Percentiles rank a stretch among this genome's conserved stretches.
Conservation (phyloP, 35 echinoderm and acorn worm species). For the Nesometra sesokonis region DNA sequence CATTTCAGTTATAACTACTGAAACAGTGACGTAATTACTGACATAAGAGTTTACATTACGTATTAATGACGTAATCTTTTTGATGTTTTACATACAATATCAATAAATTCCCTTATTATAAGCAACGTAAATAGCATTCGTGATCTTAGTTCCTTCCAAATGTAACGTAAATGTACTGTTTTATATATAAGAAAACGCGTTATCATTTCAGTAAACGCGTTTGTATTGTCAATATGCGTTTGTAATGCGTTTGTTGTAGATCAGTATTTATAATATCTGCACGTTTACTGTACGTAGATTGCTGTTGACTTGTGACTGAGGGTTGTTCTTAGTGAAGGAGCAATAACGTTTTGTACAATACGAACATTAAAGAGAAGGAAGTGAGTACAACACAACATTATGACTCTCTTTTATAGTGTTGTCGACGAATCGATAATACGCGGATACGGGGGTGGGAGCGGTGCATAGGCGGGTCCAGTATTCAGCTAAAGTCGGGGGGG, state of each 20-base stretch:
- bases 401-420: no score
- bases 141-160: not conserved
- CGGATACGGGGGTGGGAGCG: no score
- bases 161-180: not conserved
- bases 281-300: not conserved
- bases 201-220: not conserved
- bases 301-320: not conserved
- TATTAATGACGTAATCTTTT: not conserved
- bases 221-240: not conserved
- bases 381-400: not conserved
- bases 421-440: no score
- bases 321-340: not conserved
- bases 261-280: not conserved
- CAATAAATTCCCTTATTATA: not conserved
- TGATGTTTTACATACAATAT: not conserved
- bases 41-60: not conserved
- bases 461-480: no score
- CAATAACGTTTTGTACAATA: not conserved
- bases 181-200: no score
- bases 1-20: no score
- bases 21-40: not conserved
- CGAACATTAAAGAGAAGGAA: not conserved
- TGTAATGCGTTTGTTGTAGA: not conserved
- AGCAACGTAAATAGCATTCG: not conserved
- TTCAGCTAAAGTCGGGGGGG: no score